These are phyloP conservation scores for Buphagus erythrorhynchus DNA, from an alignment of 2,797 vertebrate genomes.

Conservation along the genomic window DNA sequence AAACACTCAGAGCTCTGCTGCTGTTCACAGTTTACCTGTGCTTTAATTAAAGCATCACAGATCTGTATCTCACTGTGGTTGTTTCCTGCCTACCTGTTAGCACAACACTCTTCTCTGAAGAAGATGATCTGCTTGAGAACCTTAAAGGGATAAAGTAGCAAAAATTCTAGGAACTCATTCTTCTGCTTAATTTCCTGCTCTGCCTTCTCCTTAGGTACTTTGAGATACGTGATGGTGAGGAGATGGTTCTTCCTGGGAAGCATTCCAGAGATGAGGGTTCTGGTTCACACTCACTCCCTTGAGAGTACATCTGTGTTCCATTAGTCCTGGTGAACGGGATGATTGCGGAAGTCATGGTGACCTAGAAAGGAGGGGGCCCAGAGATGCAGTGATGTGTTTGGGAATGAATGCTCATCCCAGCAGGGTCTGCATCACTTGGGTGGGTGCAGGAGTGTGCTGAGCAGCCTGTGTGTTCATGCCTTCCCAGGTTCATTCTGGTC, in stretches of 20 bases:
- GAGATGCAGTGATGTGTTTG: neutral
- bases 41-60: slow-evolving; percentile 4
- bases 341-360: slow-evolving; percentile 14
- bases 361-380: neutral
- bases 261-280: neutral
- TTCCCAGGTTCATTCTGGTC: neutral
- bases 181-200: neutral
- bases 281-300: neutral
- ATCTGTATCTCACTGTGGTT: neutral
- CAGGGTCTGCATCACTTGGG: neutral
- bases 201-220: slow-evolving; percentile 12
- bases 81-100: slow-evolving; percentile 1
- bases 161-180: neutral
- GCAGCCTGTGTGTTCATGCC: fast-evolving
- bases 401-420: neutral
- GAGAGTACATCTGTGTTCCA: slow-evolving; percentile 50
- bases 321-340: neutral
- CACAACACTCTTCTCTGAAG: neutral
- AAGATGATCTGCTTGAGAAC: neutral
- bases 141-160: neutral
- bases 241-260: slow-evolving; percentile 35
- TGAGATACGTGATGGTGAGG: slow-evolving; percentile 27
- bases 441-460: neutral
- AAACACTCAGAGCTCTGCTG: neutral
- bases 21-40: neutral